Evolutionary conservation across 2,113 vertebrate genomes (phyloP).

Genomic region (Brienomyrus brachyistius): DNA sequence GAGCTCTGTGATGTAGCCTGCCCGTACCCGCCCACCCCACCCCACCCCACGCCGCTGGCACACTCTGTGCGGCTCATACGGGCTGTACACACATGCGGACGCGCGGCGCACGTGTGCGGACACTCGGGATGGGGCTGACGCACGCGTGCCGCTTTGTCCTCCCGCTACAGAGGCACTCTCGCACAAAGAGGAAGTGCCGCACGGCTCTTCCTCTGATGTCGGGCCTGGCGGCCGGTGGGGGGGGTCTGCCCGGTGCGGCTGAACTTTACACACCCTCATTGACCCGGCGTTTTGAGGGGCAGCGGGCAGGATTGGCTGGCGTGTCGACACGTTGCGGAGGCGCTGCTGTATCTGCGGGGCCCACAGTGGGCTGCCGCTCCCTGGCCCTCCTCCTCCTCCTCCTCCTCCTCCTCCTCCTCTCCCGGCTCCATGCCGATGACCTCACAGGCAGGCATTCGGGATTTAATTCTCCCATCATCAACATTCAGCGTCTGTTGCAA

Average conservation of each 20-base stretch:
- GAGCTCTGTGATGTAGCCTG: constrained; percentile 59
- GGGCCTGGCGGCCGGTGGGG: not conserved
- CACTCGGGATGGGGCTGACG: constrained; percentile 24
- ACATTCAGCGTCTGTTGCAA: not conserved
- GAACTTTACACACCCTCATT: not conserved
- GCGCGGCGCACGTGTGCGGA: constrained; percentile 19
- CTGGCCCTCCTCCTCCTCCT: too few relatives aligned
- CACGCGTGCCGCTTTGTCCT: constrained; percentile 27
- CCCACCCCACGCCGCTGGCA: constrained; percentile 10
- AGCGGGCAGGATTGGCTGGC: not conserved
- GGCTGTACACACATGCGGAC: constrained; percentile 30
- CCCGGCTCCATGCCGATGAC: not conserved
- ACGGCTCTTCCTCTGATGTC: not conserved
- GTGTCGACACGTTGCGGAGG: not conserved
- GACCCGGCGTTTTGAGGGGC: not conserved
- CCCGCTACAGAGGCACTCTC: not conserved
- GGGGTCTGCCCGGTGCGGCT: not conserved
- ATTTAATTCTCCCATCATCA: not conserved
- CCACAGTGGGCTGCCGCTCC: not conserved
- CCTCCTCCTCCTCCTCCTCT: not conserved
- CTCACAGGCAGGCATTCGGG: not conserved
- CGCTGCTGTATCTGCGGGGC: not conserved
- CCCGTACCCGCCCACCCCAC: constrained; percentile 35
- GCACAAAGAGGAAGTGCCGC: not conserved
- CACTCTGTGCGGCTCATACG: not conserved